Percentiles rank a stretch among this genome's conserved stretches.
Evolutionary conservation across 1,140 invertebrate species (phyloP).

Genomic region (Delia radicum): DNA sequence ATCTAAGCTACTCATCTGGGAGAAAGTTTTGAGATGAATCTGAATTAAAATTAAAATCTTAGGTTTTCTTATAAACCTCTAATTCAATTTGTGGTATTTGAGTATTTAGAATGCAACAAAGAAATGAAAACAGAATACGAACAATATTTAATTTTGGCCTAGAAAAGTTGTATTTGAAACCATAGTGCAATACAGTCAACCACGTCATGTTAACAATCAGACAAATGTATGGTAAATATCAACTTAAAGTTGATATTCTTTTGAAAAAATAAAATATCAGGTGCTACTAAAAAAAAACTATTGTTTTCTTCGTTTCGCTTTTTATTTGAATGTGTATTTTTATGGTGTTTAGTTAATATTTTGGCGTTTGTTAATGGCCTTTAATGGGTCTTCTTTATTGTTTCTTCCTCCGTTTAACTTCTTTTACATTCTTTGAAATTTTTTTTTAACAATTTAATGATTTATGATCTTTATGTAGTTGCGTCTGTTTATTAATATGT

Average conservation of each 20-base stretch:
- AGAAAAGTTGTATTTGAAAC: no score
- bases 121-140: no score
- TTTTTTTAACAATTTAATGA: conserved; percentile 10
- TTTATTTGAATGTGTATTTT: neutral
- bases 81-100: no score
- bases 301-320: neutral
- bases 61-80: no score
- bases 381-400: conserved; percentile 7
- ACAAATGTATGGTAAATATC: neutral
- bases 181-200: no score
- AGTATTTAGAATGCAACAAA: no score
- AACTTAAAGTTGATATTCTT: no score
- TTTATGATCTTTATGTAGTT: neutral
- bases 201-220: neutral
- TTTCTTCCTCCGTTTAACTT: neutral
- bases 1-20: no score
- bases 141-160: no score
- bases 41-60: no score
- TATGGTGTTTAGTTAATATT: neutral
- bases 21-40: no score
- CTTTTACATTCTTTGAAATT: neutral
- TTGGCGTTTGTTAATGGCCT: neutral
- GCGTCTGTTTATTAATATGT: neutral
- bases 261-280: neutral
- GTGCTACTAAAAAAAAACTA: neutral